Conservation (phyloP, 2,888 invertebrate species). For the Dicroscelio sp. region DNA sequence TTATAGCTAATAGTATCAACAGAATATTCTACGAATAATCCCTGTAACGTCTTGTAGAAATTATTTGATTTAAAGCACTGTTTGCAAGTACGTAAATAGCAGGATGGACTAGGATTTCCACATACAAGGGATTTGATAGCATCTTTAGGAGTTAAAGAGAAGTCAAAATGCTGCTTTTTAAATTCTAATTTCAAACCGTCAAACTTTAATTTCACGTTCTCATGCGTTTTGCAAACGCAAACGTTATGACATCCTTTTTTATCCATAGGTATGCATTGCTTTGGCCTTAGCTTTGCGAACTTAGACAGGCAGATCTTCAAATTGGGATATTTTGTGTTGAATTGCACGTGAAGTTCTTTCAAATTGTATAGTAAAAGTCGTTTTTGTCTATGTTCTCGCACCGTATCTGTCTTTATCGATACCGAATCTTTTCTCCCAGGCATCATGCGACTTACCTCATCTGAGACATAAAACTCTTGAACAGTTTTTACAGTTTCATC, state of each 20-base stretch:
- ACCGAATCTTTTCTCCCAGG: constrained; percentile 30
- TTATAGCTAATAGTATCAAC: too few relatives aligned
- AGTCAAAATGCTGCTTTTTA: neutral
- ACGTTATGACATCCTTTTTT: neutral
- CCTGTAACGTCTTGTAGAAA: too few relatives aligned
- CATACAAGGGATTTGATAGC: constrained; percentile 4
- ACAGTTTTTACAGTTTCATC: constrained; percentile 26
- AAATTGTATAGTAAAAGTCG: constrained; percentile 24
- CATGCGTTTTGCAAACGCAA: neutral
- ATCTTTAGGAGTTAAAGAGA: neutral
- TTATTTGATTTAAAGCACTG: too few relatives aligned
- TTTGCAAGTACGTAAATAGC: too few relatives aligned
- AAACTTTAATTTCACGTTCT: constrained; percentile 52
- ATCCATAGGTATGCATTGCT: constrained; percentile 18
- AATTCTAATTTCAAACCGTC: constrained; percentile 24
- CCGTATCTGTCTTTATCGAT: neutral
- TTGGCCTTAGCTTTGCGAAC: constrained; percentile 34
- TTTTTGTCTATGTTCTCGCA: constrained; percentile 4
- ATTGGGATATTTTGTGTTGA: constrained; percentile 18
- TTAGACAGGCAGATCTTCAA: constrained; percentile 7
- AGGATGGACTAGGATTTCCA: neutral
- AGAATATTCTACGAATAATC: too few relatives aligned
- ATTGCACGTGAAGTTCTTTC: constrained; percentile 13
- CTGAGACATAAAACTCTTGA: constrained; percentile 19
- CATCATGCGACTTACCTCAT: constrained; percentile 25